Evolutionary conservation across 2,888 invertebrate species (phyloP).

Genomic region (Harpalus rubripes): DNA sequence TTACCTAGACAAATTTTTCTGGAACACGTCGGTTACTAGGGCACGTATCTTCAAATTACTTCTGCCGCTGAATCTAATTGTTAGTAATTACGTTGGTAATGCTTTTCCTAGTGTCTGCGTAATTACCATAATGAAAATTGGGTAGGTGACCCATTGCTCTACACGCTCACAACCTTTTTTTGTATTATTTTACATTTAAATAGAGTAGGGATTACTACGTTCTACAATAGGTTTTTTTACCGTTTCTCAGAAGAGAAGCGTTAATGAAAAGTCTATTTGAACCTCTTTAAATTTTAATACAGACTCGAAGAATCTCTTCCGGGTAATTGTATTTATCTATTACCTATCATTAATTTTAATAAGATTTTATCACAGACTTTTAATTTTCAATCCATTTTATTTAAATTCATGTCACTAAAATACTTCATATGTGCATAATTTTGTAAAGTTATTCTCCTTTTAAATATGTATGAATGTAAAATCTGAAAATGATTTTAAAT

Average conservation of each 20-base stretch:
- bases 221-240: slow-evolving; percentile 29
- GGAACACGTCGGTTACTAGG: slow-evolving; percentile 40
- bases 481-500: not conserved
- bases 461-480: not conserved
- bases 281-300: slow-evolving; percentile 35
- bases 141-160: slow-evolving; percentile 55
- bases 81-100: slow-evolving; percentile 64
- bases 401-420: not conserved
- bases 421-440: not conserved
- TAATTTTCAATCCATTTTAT: not conserved
- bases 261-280: slow-evolving; percentile 22
- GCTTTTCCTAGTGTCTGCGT: slow-evolving; percentile 46
- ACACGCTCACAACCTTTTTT: slow-evolving; percentile 47
- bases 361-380: not conserved
- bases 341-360: slow-evolving; percentile 20
- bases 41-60: slow-evolving; percentile 67
- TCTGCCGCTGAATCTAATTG: slow-evolving; percentile 65
- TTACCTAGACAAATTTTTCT: slow-evolving; percentile 66
- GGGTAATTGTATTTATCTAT: slow-evolving; percentile 38
- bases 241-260: not conserved
- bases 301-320: not conserved
- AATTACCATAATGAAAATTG: slow-evolving; percentile 65
- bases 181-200: slow-evolving; percentile 60
- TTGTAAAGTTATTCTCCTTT: not conserved
- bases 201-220: slow-evolving; percentile 49